These are phyloP conservation scores for Eidolon dupreanum DNA, from an alignment of 2,797 vertebrate species.

Conservation along the genomic window DNA sequence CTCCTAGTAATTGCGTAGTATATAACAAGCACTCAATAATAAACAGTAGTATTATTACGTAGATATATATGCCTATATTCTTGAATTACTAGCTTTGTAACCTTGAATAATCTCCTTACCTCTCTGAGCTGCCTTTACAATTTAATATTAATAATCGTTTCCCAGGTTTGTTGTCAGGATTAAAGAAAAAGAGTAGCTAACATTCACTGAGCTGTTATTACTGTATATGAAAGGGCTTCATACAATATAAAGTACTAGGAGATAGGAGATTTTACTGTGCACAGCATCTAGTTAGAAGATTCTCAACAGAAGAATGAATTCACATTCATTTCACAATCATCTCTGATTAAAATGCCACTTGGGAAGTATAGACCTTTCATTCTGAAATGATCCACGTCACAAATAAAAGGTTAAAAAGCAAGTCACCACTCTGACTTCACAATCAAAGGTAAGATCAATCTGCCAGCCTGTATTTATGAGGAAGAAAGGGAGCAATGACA, in stretches of 20 bases:
- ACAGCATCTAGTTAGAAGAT: not conserved
- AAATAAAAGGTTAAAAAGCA: constrained; percentile 70
- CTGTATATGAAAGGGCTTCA: not conserved
- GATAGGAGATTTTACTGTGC: not conserved
- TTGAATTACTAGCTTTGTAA: not conserved
- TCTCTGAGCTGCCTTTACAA: not conserved
- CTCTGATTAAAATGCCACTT: constrained; percentile 70
- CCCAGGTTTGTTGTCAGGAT: not conserved
- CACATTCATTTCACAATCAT: constrained; percentile 55
- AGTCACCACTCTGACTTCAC: constrained; percentile 32
- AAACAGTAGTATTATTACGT: not conserved
- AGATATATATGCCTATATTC: not conserved
- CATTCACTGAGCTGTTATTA: not conserved
- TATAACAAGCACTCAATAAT: not conserved
- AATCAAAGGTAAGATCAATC: constrained; percentile 57
- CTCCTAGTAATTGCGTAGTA: not conserved
- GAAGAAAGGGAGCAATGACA: not conserved
- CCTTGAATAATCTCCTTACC: not conserved
- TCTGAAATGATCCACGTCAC: constrained; percentile 24
- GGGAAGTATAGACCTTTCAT: constrained; percentile 67
- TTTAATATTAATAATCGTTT: not conserved
- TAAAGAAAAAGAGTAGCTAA: not conserved
- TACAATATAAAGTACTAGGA: not conserved
- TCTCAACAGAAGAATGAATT: constrained; percentile 33
- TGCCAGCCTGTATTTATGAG: constrained; percentile 51